A percentile compares a stretch with the other conserved stretches of the same genome.
These are phyloP conservation scores for Parambassis ranga DNA, from an alignment of 2,797 vertebrate species.

Conservation along the genomic window DNA sequence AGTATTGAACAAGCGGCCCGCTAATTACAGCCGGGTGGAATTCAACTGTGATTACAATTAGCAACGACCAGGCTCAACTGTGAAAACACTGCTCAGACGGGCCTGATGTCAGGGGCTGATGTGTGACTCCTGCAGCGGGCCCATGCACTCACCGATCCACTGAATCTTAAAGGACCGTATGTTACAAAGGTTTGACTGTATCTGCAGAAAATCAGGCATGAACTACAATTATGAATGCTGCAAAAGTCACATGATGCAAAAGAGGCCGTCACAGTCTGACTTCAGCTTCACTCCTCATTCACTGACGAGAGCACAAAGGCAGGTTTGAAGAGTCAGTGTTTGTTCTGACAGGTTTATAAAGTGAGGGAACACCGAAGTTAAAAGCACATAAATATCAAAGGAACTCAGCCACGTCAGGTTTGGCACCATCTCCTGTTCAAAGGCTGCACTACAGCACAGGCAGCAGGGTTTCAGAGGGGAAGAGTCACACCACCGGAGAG, in stretches of 20 bases:
- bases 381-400: background rate
- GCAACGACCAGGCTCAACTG: slow-evolving; percentile 55
- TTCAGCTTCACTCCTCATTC: too few species aligned
- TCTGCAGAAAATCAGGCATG: slow-evolving; percentile 12
- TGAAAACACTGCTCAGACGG: slow-evolving; percentile 51
- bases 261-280: too few species aligned
- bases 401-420: slow-evolving; percentile 30
- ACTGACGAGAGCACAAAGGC: too few species aligned
- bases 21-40: slow-evolving; percentile 70
- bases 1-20: slow-evolving; percentile 67
- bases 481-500: too few species aligned
- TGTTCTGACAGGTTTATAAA: background rate
- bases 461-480: background rate
- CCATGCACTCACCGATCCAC: too few species aligned
- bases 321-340: background rate
- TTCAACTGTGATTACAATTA: slow-evolving; percentile 74
- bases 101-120: slow-evolving; percentile 28
- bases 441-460: slow-evolving; percentile 39
- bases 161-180: too few species aligned
- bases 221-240: slow-evolving; percentile 9
- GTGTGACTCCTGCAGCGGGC: slow-evolving; percentile 1
- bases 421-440: slow-evolving; percentile 78
- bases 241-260: background rate
- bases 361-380: background rate
- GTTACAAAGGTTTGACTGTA: too few species aligned